Percentiles rank a stretch among this genome's conserved stretches.
Conservation (phyloP, 1,140 invertebrate species). For the Drosophila pandora region DNA sequence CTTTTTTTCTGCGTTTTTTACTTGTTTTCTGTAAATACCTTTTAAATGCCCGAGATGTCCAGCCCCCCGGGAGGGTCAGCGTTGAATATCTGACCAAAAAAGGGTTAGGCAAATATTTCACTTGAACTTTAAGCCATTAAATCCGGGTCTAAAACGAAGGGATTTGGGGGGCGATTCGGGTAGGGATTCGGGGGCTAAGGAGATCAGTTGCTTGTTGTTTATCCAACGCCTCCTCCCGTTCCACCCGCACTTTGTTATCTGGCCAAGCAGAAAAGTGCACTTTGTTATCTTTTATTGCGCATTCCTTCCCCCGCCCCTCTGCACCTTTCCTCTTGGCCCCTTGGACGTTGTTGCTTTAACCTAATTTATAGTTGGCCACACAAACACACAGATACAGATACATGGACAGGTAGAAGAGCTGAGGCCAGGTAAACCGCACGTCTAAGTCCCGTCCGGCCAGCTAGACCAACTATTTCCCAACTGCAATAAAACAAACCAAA, state of each 20-base stretch:
- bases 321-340: conserved; percentile 9
- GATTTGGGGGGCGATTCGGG: neutral
- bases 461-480: conserved; percentile 63
- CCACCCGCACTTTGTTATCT: conserved; percentile 51
- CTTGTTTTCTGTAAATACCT: conserved; percentile 43
- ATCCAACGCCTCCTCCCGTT: neutral
- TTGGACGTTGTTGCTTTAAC: conserved; percentile 70
- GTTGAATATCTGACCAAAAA: conserved; percentile 39
- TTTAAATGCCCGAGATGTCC: conserved; percentile 46
- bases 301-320: conserved; percentile 54
- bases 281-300: conserved; percentile 82
- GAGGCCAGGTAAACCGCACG: conserved; percentile 66
- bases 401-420: conserved; percentile 3
- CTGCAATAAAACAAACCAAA: conserved; percentile 75
- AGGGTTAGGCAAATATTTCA: conserved; percentile 77
- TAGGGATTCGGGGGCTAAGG: conserved; percentile 9
- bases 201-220: conserved; percentile 38
- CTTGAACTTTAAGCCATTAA: conserved; percentile 77
- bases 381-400: conserved; percentile 20
- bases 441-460: conserved; percentile 43
- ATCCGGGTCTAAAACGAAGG: conserved; percentile 36
- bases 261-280: conserved; percentile 74
- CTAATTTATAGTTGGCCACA: conserved; percentile 79
- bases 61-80: conserved; percentile 25
- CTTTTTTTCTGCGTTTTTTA: conserved; percentile 15